Conservation (phyloP, 1,140 invertebrate genomes). For the Sinella curviseta region DNA sequence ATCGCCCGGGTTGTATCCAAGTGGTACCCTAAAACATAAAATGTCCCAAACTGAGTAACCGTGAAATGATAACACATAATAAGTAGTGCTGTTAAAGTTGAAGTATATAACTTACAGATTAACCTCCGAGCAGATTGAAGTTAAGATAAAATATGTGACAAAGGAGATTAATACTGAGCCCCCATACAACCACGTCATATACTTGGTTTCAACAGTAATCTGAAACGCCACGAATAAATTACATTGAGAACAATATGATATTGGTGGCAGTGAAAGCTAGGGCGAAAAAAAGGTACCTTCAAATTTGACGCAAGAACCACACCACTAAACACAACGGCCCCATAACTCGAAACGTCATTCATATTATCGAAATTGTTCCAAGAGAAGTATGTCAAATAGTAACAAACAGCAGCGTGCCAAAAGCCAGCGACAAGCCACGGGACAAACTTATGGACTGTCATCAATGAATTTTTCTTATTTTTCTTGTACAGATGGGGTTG, state of each 20-base stretch:
- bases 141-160: constrained; percentile 60
- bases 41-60: background rate
- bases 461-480: constrained; percentile 66
- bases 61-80: background rate
- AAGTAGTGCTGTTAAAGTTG: no score
- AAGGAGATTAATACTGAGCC: constrained; percentile 62
- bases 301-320: constrained; percentile 60
- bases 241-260: background rate
- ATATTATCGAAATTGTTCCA: constrained; percentile 54
- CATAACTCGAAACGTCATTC: constrained; percentile 57
- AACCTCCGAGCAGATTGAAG: constrained; percentile 63
- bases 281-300: constrained; percentile 55
- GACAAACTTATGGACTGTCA: constrained; percentile 66
- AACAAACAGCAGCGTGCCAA: constrained; percentile 62
- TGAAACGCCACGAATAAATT: constrained; percentile 52
- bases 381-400: constrained; percentile 58
- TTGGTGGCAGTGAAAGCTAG: background rate
- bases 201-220: constrained; percentile 66
- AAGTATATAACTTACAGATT: constrained; percentile 62
- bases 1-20: background rate
- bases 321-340: constrained; percentile 58
- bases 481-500: constrained; percentile 69
- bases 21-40: background rate
- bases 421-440: constrained; percentile 63
- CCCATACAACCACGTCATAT: constrained; percentile 65